Percentiles rank a stretch among this genome's conserved stretches.
phyloP scores from a whole-genome alignment of 2,888 invertebrate species.

The Phrixothrix hirtus region DNA sequence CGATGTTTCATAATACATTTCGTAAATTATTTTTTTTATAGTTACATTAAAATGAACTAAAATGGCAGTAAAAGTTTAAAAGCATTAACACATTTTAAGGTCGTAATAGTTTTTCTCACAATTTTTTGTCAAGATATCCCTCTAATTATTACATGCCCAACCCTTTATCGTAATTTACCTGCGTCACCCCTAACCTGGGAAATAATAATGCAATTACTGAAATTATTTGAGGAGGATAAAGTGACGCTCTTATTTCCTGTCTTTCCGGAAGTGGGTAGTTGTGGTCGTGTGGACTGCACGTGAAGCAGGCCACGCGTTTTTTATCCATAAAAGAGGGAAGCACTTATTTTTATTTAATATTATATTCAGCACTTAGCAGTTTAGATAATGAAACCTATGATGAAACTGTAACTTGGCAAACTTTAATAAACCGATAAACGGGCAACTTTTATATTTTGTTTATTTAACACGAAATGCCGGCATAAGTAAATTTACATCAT shows the following conservation, averaged over 20 bases:
- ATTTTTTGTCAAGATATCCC: constrained; percentile 12
- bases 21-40: no score
- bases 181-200: constrained; percentile 38
- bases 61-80: not conserved
- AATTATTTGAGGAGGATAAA: constrained; percentile 50
- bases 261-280: constrained; percentile 49
- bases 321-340: constrained; percentile 10
- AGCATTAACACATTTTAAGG: constrained; percentile 12
- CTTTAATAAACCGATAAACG: not conserved
- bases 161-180: constrained; percentile 30
- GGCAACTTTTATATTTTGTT: not conserved
- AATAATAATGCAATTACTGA: constrained; percentile 48
- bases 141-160: constrained; percentile 22
- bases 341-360: no score
- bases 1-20: not conserved
- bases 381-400: no score
- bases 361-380: no score
- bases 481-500: not conserved
- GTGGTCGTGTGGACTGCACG: constrained; percentile 46
- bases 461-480: no score
- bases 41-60: no score
- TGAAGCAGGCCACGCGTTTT: constrained; percentile 45
- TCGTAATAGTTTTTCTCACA: constrained; percentile 16
- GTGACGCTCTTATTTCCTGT: constrained; percentile 47
- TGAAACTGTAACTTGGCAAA: no score